Conservation (phyloP, 92 coral and sea anemone genomes). For the Phymanthus crucifer region DNA sequence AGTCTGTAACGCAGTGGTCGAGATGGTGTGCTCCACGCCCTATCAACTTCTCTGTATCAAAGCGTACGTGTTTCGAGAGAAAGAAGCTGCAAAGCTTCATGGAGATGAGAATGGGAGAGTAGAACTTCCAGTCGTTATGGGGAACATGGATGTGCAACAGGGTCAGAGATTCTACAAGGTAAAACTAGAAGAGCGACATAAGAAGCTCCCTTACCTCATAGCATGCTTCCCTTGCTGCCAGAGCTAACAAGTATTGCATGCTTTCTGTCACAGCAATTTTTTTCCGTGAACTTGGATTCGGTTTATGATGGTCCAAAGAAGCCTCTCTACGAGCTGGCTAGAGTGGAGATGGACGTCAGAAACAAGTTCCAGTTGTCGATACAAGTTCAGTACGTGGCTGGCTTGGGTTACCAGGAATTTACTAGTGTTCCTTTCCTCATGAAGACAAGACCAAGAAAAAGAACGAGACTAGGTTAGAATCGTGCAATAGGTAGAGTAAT, state of each 20-base stretch:
- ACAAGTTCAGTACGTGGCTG: slow-evolving; percentile 61
- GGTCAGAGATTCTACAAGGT: background rate
- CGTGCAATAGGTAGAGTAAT: too few species aligned
- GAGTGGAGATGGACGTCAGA: slow-evolving; percentile 57
- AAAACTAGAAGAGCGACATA: too few species aligned
- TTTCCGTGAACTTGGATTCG: slow-evolving; percentile 82
- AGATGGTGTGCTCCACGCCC: slow-evolving; percentile 65
- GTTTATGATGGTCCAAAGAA: slow-evolving; percentile 71
- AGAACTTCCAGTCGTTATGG: slow-evolving; percentile 58
- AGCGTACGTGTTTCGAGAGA: slow-evolving; percentile 79
- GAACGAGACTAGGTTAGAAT: background rate
- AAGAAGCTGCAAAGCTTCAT: slow-evolving; percentile 68
- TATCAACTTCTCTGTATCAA: slow-evolving; percentile 60
- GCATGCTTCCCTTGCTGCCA: background rate
- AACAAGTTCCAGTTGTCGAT: slow-evolving; percentile 69
- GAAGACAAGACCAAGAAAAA: slow-evolving; percentile 45
- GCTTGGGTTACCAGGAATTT: slow-evolving; percentile 58
- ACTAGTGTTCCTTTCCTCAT: slow-evolving; percentile 62
- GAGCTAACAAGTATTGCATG: background rate
- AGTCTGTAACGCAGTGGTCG: slow-evolving; percentile 52
- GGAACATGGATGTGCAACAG: slow-evolving; percentile 26
- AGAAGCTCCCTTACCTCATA: too few species aligned
- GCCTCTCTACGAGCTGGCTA: slow-evolving; percentile 77
- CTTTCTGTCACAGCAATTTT: slow-evolving; percentile 55
- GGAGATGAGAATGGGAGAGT: slow-evolving; percentile 79